Evolutionary conservation across 2,113 vertebrate species (phyloP).

Genomic region (Chaetura pelagica): DNA sequence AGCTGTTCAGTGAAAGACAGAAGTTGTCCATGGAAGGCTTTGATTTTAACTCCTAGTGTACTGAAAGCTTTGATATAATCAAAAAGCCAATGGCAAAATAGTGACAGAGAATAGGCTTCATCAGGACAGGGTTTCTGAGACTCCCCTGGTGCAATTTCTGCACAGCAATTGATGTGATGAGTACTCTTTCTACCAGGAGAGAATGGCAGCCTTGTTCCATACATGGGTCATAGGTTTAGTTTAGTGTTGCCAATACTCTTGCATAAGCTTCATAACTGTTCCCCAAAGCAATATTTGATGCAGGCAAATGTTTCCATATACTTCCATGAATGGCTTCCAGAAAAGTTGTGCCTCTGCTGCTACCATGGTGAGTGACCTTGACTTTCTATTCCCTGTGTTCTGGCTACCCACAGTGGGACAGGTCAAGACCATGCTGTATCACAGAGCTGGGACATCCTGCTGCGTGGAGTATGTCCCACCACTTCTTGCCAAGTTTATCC

Average conservation of each 20-base stretch:
- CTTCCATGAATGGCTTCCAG: neutral
- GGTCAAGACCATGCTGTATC: neutral
- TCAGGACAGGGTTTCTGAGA: neutral
- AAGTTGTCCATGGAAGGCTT: neutral
- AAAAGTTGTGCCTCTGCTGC: neutral
- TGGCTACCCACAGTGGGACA: rapidly evolving
- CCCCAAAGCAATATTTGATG: neutral
- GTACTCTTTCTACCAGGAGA: neutral
- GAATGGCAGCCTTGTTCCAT: neutral
- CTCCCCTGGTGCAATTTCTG: neutral
- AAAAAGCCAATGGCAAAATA: neutral
- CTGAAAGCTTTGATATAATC: neutral
- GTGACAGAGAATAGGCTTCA: neutral
- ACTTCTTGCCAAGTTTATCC: neutral
- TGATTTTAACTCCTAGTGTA: neutral
- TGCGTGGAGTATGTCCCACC: neutral
- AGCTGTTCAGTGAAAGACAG: neutral
- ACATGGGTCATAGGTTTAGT: neutral
- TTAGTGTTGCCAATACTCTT: neutral
- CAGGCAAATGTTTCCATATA: neutral
- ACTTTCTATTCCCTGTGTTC: neutral
- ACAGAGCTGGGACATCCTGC: neutral
- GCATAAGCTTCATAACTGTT: neutral
- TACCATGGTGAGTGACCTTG: neutral
- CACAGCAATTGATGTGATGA: rapidly evolving